Percentiles rank a stretch among this genome's conserved stretches.
These are phyloP conservation scores for Megathymus violae DNA, from an alignment of 1,140 invertebrate genomes.

Conservation along the genomic window DNA sequence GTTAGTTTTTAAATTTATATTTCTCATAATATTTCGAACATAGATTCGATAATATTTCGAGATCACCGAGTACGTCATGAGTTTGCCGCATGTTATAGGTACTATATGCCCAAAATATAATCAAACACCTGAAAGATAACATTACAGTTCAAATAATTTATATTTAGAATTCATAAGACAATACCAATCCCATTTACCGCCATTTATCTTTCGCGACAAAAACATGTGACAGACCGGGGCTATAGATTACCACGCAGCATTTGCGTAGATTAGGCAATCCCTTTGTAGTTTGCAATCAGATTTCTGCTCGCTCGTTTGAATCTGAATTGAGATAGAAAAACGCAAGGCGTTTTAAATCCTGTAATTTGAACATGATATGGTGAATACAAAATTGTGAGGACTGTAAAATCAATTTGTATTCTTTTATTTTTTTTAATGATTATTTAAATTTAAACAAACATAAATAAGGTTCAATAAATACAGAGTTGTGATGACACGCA, in stretches of 20 bases:
- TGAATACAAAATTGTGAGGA: slow-evolving; percentile 1
- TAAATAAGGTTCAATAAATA: too few relatives aligned
- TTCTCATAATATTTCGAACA: too few relatives aligned
- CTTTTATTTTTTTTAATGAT: slow-evolving; percentile 7
- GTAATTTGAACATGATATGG: slow-evolving; percentile 17
- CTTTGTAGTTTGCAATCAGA: slow-evolving; percentile 28
- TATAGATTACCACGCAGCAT: slow-evolving; percentile 26
- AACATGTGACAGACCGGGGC: slow-evolving; percentile 20
- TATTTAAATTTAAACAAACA: too few relatives aligned
- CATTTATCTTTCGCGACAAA: slow-evolving; percentile 22
- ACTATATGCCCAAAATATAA: background rate
- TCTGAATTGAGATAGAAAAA: slow-evolving; percentile 24
- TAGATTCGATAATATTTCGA: too few relatives aligned
- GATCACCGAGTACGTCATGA: too few relatives aligned
- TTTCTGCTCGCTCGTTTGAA: slow-evolving; percentile 17
- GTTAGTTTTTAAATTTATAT: too few relatives aligned
- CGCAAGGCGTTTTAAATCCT: slow-evolving; percentile 15
- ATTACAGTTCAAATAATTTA: background rate
- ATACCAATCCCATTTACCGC: slow-evolving; percentile 4
- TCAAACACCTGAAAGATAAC: background rate
- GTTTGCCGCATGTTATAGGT: background rate
- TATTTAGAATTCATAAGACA: slow-evolving; percentile 7
- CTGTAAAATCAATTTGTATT: slow-evolving; percentile 1
- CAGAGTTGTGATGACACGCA: too few relatives aligned
- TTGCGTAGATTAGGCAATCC: slow-evolving; percentile 31